These are phyloP conservation scores for Coenobita brevimanus DNA, from an alignment of 1,140 invertebrate species.

Conservation along the genomic window DNA sequence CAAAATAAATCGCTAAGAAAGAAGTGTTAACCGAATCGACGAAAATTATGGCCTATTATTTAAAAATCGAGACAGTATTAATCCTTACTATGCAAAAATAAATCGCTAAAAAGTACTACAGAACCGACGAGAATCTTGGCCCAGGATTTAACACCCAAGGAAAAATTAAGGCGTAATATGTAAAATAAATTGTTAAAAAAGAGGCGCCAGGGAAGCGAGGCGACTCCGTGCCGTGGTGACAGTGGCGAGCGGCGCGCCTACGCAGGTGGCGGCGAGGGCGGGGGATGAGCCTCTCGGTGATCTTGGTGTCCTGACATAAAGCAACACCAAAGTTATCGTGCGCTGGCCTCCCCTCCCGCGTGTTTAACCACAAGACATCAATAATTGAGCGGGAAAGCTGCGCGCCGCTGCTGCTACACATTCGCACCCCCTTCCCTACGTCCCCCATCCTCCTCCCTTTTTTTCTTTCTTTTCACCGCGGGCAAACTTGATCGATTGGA, in stretches of 20 bases:
- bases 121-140: too few relatives aligned
- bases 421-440: background rate
- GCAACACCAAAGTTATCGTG: slow-evolving; percentile 58
- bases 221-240: background rate
- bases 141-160: too few relatives aligned
- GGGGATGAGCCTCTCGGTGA: slow-evolving; percentile 41
- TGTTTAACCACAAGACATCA: slow-evolving; percentile 60
- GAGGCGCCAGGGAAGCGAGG: background rate
- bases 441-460: background rate
- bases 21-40: too few relatives aligned
- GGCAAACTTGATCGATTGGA: slow-evolving; percentile 48
- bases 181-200: background rate
- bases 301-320: slow-evolving; percentile 16
- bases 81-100: too few relatives aligned
- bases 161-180: too few relatives aligned
- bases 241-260: background rate
- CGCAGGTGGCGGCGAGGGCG: background rate
- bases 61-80: too few relatives aligned
- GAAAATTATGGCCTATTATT: too few relatives aligned
- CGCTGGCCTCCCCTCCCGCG: slow-evolving; percentile 36
- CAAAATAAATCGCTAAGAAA: too few relatives aligned
- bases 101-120: too few relatives aligned
- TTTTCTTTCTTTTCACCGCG: background rate
- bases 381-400: slow-evolving; percentile 57
- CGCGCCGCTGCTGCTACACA: slow-evolving; percentile 28